phyloP scores from a whole-genome alignment of 2,888 invertebrate genomes.

The Sarcophaga variegata region DNA sequence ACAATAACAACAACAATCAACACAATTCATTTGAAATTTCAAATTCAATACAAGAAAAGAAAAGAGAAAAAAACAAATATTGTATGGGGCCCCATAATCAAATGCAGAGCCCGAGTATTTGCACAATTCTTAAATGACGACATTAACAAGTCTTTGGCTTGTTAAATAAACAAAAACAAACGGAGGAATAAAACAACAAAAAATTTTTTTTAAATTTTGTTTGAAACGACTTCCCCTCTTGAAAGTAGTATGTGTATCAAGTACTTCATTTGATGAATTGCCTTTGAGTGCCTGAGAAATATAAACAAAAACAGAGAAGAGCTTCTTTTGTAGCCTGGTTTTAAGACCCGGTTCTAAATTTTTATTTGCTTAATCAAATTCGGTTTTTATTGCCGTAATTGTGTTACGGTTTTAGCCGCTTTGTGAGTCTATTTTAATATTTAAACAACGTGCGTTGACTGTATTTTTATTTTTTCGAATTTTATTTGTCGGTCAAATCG shows the following conservation, averaged over 20 bases:
- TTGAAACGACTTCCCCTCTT: too few relatives aligned
- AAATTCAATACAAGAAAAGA: neutral
- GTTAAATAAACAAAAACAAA: conserved; percentile 14
- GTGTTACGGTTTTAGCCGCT: neutral
- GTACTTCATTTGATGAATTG: neutral
- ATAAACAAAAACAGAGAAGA: neutral
- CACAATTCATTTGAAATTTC: neutral
- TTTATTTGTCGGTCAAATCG: neutral
- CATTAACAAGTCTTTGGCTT: conserved; percentile 12
- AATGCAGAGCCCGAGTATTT: conserved; percentile 16
- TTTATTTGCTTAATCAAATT: neutral
- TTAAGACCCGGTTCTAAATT: neutral
- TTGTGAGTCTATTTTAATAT: neutral
- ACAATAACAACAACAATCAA: too few relatives aligned
- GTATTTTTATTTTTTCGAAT: neutral
- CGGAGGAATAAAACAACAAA: too few relatives aligned
- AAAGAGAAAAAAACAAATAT: too few relatives aligned
- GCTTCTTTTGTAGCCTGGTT: neutral
- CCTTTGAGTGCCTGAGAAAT: neutral
- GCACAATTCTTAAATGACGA: conserved; percentile 38
- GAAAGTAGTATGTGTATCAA: neutral
- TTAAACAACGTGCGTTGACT: neutral
- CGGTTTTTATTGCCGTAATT: neutral
- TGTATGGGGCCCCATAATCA: neutral
- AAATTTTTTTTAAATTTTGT: too few relatives aligned